phyloP scores from a whole-genome alignment of 2,113 vertebrate species.

The Desmodus rotundus region DNA sequence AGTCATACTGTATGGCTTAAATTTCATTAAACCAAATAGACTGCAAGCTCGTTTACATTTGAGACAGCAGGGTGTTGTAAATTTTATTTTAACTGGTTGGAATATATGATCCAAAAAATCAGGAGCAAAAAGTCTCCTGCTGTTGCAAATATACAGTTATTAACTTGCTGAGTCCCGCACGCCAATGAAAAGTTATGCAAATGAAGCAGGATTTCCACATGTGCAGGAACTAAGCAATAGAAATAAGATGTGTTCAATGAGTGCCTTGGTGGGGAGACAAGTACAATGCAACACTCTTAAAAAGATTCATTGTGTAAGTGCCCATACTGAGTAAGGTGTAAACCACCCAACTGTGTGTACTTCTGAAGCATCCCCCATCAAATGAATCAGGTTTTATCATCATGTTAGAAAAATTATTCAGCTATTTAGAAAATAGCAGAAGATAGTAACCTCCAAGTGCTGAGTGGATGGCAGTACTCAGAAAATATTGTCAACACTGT shows the following conservation, averaged over 20 bases:
- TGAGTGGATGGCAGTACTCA: background rate
- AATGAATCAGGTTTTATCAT: slow-evolving; percentile 32
- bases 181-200: background rate
- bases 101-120: slow-evolving; percentile 65
- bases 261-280: background rate
- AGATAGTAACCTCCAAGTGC: background rate
- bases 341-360: background rate
- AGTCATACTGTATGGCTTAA: slow-evolving; percentile 61
- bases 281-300: background rate
- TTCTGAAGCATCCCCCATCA: background rate
- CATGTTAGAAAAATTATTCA: background rate
- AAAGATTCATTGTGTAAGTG: background rate
- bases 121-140: background rate
- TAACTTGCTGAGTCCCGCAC: slow-evolving; percentile 53
- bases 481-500: background rate
- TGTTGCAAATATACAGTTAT: slow-evolving; percentile 46
- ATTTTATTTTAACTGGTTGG: slow-evolving; percentile 74
- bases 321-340: background rate
- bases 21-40: slow-evolving; percentile 78
- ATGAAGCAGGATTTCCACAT: slow-evolving; percentile 42
- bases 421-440: background rate
- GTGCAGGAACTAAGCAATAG: slow-evolving; percentile 22
- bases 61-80: slow-evolving; percentile 65
- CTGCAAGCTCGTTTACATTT: slow-evolving; percentile 63
- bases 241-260: slow-evolving; percentile 47